Evolutionary conservation across 2,888 invertebrate species (phyloP).

Genomic region (Limnephilus rhombicus): DNA sequence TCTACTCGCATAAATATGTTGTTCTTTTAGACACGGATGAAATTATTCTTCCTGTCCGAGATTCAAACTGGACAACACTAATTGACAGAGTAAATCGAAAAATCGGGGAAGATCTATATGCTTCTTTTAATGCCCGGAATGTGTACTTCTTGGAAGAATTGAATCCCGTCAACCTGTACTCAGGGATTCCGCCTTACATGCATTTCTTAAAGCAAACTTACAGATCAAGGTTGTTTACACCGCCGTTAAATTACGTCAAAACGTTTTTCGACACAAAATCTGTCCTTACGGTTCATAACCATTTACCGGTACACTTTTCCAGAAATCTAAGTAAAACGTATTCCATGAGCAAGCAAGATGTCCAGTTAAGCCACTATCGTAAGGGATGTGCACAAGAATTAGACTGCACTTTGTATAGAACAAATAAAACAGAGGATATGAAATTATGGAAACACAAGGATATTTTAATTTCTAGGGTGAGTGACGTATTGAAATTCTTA

Average conservation of each 20-base stretch:
- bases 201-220: slow-evolving; percentile 90
- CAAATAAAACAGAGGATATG: slow-evolving; percentile 84
- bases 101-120: slow-evolving; percentile 81
- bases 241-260: slow-evolving; percentile 94
- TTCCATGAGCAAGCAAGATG: slow-evolving; percentile 88
- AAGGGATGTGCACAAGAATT: slow-evolving; percentile 93
- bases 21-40: slow-evolving; percentile 95
- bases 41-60: slow-evolving; percentile 92
- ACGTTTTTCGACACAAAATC: slow-evolving; percentile 95
- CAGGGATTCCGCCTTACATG: slow-evolving; percentile 83
- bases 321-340: slow-evolving; percentile 77
- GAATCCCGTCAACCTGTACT: slow-evolving; percentile 37
- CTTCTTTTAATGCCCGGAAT: slow-evolving; percentile 92
- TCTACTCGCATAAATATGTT: slow-evolving; percentile 82
- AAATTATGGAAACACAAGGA: slow-evolving; percentile 89
- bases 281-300: slow-evolving; percentile 93
- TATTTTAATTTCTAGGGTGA: slow-evolving; percentile 77
- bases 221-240: slow-evolving; percentile 91
- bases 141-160: slow-evolving; percentile 85
- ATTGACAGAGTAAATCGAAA: slow-evolving; percentile 85
- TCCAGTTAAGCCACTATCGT: slow-evolving; percentile 95
- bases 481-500: not conserved
- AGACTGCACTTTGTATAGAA: slow-evolving; percentile 86
- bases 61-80: slow-evolving; percentile 85
- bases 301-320: slow-evolving; percentile 88